Conservation (phyloP, 2,797 vertebrate species). For the Nannoperca australis region DNA sequence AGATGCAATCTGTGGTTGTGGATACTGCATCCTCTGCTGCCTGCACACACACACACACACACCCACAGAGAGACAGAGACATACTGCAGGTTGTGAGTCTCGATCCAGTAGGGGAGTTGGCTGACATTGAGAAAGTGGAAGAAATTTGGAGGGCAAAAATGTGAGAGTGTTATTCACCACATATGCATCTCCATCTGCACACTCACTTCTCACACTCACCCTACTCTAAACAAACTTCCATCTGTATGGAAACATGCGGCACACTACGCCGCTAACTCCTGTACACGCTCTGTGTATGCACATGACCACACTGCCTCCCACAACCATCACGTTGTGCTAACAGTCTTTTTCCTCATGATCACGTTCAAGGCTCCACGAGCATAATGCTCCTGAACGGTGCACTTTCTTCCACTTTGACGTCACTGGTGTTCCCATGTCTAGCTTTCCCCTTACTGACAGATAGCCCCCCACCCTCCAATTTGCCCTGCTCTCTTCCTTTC, state of each 20-base stretch:
- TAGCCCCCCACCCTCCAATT: slow-evolving; percentile 4
- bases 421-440: slow-evolving; percentile 29
- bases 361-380: slow-evolving; percentile 8
- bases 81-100: slow-evolving; percentile 18
- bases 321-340: slow-evolving; percentile 58
- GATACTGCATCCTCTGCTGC: slow-evolving; percentile 3
- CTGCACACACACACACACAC: slow-evolving; percentile 6
- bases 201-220: slow-evolving; percentile 61
- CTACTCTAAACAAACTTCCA: slow-evolving; percentile 77
- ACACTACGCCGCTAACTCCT: slow-evolving; percentile 32
- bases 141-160: slow-evolving; percentile 38
- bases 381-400: slow-evolving; percentile 29
- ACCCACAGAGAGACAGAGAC: slow-evolving; percentile 28
- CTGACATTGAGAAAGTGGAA: slow-evolving; percentile 49
- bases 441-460: slow-evolving; percentile 27
- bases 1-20: not conserved
- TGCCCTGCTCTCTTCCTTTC: slow-evolving; percentile 20
- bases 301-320: slow-evolving; percentile 38
- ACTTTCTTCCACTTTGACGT: slow-evolving; percentile 48
- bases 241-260: slow-evolving; percentile 65
- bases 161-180: slow-evolving; percentile 66
- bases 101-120: slow-evolving; percentile 37
- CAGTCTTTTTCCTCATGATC: slow-evolving; percentile 50
- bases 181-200: slow-evolving; percentile 75
- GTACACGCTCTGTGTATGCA: slow-evolving; percentile 53